Base-by-base conservation (phyloP, 2,797 vertebrate genomes). In the Taenioides sp. region DNA sequence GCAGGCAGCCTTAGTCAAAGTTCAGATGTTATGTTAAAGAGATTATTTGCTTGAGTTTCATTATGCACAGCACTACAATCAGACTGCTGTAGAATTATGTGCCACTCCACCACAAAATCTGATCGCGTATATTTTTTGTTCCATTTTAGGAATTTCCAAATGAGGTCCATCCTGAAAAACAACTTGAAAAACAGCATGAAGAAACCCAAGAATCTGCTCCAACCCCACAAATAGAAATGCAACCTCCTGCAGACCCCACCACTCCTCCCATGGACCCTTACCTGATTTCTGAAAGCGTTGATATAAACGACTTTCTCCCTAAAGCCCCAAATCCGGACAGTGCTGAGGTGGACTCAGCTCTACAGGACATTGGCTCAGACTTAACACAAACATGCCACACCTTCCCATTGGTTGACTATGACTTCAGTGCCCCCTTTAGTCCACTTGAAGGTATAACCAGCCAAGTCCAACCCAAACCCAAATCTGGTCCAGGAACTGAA, bases 361-460 rank as follows among this genome's bases (percentile, higher is more conserved):
- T 97, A 62, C 83, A 78, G 71, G 91, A 91, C 76, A 95, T 97
- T 9, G 91, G 91, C 70, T 95, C 94, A 0, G 92, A 96, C 80
- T 87, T 95, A 60, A 77, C 90, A 4, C 83, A 88, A 68, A 72
- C 10, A 31, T 65, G 75, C 64, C 50, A 75, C 6, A 69, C 81
- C 50, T 59, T 72, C 40, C 81, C 84, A 67, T 94, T 91, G 17
- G 77, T 89, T 43, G 90, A 93, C 81, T 93, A 93, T 81, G 92
- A 93, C 78, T 93, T 92, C 77, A 92, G 85, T 71, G 84, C 90
- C 79, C 89, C 88, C 76, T 92, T 92, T 85, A 91, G 89, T 88
- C 91, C 89, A 1, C 89, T 92, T 11, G 91, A 91, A 69, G 92
- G 81, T 69, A 88, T 92, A 37, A 54, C 79, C 7, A 79, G 82